Conservation (phyloP, 1,140 invertebrate genomes). For the Caerostris darwini region DNA sequence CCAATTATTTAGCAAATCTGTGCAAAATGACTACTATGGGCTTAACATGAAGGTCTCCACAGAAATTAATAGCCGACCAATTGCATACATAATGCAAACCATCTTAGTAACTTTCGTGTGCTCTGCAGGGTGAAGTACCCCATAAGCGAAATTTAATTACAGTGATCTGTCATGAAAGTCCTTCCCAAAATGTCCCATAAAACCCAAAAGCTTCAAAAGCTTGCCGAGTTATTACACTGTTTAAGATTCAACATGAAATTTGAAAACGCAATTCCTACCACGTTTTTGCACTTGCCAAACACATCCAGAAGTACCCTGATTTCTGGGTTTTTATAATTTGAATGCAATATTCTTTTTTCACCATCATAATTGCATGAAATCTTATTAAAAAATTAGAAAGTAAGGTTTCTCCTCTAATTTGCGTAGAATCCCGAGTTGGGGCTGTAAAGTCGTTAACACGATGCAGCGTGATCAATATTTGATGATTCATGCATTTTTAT, state of each 20-base stretch:
- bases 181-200: not conserved
- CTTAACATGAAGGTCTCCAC: no score
- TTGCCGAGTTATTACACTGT: not conserved
- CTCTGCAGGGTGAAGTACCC: not conserved
- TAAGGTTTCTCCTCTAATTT: not conserved
- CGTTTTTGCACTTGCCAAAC: not conserved
- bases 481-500: constrained; percentile 35
- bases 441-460: constrained; percentile 4
- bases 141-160: not conserved
- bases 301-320: not conserved
- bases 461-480: constrained; percentile 2
- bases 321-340: not conserved
- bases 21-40: no score
- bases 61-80: no score
- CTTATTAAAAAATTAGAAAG: constrained; percentile 7
- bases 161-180: not conserved
- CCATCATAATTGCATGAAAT: not conserved
- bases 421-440: constrained; percentile 16
- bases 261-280: not conserved
- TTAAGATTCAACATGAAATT: not conserved
- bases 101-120: no score
- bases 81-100: no score
- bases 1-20: no score
- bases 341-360: not conserved
- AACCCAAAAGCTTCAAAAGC: not conserved